Evolutionary conservation across 2,797 vertebrate species (phyloP), one percentile per base, ranked within the genome.

Genomic region (Threskiornis aethiopicus): DNA sequence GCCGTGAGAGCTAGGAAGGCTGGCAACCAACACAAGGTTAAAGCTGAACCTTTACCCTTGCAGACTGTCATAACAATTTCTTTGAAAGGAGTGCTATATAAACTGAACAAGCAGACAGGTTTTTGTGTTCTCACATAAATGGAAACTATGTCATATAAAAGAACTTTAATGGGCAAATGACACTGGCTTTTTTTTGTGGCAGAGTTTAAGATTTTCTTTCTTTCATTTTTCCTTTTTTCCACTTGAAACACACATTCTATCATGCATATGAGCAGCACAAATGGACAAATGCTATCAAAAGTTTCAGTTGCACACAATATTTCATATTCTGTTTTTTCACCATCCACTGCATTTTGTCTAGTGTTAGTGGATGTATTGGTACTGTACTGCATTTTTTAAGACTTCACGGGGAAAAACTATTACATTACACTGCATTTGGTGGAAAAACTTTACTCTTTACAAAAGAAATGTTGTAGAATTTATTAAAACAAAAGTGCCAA

Each of bases 401-500:
- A 79, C 58, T 93, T 89, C 71, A 89, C 31, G 67, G 41, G 89
- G 71, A 47, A 87, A 67, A 61, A 26, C 76, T 70, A 82, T 88
- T 81, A n/a, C 42, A 65, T 58, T 84, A 44, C 55, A 67, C 26
- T n/a, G 18, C 46, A 46, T 62, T 70, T 24, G 31, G 55, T 77
- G 87, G 84, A 88, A 91, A 96, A 46, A 71, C 55, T 71, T 54
- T 49, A 73, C 82, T 87, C 87, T 95, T 62, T 54, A 90, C 90
- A 78, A 93, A 89, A 97, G 94, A 96, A 95, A 97, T 47, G 82
- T 88, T 70, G 82, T 71, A 94, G 95, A 96, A 97, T 92, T 87
- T 90, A 95, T 93, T 96, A 91, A 97, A 97, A 97, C 92, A 96
- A 97, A 98, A 97, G 87, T 87, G 81, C 94, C 96, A 97, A 94